Evolutionary conservation across 1,140 invertebrate species (phyloP), one percentile per base, ranked within the genome.

Genomic region (Brachionus rubens): DNA sequence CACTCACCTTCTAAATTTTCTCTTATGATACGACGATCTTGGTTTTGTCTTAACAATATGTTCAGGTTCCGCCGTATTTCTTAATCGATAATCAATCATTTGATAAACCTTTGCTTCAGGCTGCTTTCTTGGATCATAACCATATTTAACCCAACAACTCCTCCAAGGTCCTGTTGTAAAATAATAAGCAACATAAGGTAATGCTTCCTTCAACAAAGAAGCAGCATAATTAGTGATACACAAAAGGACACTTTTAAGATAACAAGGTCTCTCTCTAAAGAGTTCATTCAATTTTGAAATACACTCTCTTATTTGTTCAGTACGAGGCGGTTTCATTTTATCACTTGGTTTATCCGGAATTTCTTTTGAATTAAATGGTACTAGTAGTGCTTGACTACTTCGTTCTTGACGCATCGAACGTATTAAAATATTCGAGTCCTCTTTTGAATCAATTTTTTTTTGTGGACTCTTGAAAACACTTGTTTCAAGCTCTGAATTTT

Each of bases 151-250:
- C 90, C 93, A 96, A 80, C 91, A 87, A 52, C 89, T 88, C 70
- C 91, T 86, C 92, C 92, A 98, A 0, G 94, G 94, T 0, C 94
- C 94, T 78, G 89, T 91, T 12, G 87, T 86, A 82, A 90, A 92
- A 82, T 93, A 93, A 82, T 92, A 92, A 0, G 92, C 91, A 0
- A 92, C 83, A 28, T 89, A 87, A 0, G 93, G 92, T 46, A 96
- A 83, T 40, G 95, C 87, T 79, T 89, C 87, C 84, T 92, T 94
- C 0, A 94, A 81, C 89, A 88, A 72, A 12, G 72, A 47, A 10
- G 79, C 77, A 6, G 46, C 19, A 40, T 70, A 76, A 19, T 88
- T 87, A 36, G 89, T 88, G 19, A 79, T 72, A 79, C 87, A 88
- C 76, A 88, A 85, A 2, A 96, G 79, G 0, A 89, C 90, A 80